phyloP scores from a whole-genome alignment of 2,113 vertebrate genomes.

The Stictonetta naevosa region DNA sequence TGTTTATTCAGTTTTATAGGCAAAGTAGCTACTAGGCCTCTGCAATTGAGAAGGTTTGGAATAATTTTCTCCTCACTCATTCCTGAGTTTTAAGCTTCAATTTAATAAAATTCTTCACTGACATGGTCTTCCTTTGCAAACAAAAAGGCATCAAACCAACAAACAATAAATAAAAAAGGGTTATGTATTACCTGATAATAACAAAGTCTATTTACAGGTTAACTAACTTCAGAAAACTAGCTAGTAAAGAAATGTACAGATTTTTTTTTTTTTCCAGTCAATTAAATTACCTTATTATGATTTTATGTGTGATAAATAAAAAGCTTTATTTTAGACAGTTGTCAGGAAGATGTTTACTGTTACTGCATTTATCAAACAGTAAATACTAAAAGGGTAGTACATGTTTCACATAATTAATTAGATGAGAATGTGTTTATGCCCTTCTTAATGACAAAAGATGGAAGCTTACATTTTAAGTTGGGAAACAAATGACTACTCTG shows the following conservation, averaged over 20 bases:
- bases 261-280: neutral
- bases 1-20: neutral
- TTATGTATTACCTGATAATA: neutral
- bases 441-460: neutral
- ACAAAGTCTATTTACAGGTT: neutral
- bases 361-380: neutral
- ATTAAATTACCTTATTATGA: constrained; percentile 20
- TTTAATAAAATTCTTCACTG: neutral
- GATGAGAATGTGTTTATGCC: neutral
- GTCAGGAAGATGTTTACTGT: constrained; percentile 33
- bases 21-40: neutral
- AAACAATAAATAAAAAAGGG: neutral
- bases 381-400: constrained; percentile 11
- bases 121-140: neutral
- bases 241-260: neutral
- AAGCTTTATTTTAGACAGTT: constrained; percentile 33
- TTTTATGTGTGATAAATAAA: constrained; percentile 35
- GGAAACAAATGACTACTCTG: neutral
- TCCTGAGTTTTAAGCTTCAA: neutral
- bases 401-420: neutral
- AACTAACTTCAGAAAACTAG: neutral
- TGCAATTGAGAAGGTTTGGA: neutral
- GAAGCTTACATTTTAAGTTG: neutral
- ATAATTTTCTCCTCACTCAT: neutral
- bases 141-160: neutral